Percentiles rank a stretch among this genome's conserved stretches.
These are phyloP conservation scores for Drosophila mercatorum DNA, from an alignment of 2,888 invertebrate species.

Conservation along the genomic window DNA sequence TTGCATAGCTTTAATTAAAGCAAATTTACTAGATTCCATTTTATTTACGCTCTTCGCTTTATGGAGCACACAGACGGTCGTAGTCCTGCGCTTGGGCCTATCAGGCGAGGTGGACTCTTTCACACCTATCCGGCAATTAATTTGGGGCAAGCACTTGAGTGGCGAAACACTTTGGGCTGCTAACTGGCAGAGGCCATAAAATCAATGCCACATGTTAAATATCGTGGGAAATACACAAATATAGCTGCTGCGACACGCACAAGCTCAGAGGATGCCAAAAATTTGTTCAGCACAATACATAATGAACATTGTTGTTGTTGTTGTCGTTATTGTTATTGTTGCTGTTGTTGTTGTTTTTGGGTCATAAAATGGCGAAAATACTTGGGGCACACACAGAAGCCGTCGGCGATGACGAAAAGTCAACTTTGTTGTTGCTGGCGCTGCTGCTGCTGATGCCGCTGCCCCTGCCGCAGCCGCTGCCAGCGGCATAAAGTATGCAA, in stretches of 20 bases:
- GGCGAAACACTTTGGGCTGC: constrained; percentile 20
- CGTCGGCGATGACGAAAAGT: constrained; percentile 68
- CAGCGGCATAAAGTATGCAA: constrained; percentile 74
- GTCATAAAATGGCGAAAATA: constrained; percentile 76
- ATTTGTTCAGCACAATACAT: constrained; percentile 65
- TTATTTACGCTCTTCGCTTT: constrained; percentile 1
- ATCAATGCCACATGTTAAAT: constrained; percentile 79
- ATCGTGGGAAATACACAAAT: constrained; percentile 73
- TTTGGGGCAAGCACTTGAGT: constrained; percentile 35
- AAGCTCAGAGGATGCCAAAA: constrained; percentile 45
- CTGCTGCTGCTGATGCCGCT: constrained; percentile 32
- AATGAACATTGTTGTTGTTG: constrained; percentile 57
- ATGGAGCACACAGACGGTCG: not conserved
- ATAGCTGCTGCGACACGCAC: constrained; percentile 25
- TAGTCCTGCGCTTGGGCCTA: not conserved
- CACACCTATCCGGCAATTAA: constrained; percentile 56
- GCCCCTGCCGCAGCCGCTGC: constrained; percentile 21
- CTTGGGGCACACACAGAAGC: constrained; percentile 60
- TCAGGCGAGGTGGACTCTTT: constrained; percentile 29
- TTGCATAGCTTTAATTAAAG: not conserved
- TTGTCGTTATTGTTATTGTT: constrained; percentile 47
- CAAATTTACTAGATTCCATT: not conserved
- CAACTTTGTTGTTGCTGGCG: constrained; percentile 46
- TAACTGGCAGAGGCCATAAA: constrained; percentile 51
- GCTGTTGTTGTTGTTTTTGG: constrained; percentile 52